phyloP scores from a whole-genome alignment of 2,888 invertebrate species.

The Clepsis dumicolana region DNA sequence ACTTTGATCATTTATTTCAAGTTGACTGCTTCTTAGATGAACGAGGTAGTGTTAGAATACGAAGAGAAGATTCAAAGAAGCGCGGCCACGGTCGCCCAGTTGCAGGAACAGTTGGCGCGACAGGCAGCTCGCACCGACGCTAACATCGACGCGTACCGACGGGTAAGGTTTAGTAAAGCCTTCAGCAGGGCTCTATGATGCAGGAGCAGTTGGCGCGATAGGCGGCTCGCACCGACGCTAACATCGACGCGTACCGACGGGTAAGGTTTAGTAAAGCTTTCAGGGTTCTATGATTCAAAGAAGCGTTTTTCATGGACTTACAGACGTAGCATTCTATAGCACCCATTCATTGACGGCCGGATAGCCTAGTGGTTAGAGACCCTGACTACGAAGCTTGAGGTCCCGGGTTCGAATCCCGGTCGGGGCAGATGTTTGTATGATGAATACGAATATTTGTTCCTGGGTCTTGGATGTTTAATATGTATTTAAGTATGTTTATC shows the following conservation, averaged over 20 bases:
- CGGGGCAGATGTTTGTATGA: no score
- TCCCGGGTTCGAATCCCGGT: no score
- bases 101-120: constrained; percentile 73
- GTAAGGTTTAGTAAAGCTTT: constrained; percentile 60
- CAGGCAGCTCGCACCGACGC: constrained; percentile 68
- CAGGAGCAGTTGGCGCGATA: constrained; percentile 65
- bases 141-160: constrained; percentile 74
- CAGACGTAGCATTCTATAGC: no score
- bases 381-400: no score
- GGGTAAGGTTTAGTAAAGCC: constrained; percentile 60
- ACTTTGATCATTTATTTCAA: not conserved
- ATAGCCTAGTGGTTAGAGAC: no score
- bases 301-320: no score
- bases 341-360: no score
- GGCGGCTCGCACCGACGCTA: constrained; percentile 67
- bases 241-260: constrained; percentile 74
- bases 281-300: no score
- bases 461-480: no score
- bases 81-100: constrained; percentile 53
- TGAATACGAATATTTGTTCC: no score
- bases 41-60: constrained; percentile 76
- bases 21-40: constrained; percentile 65
- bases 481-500: no score
- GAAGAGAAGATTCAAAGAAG: constrained; percentile 79
- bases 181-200: no score